Evolutionary conservation across 2,888 invertebrate species (phyloP), one percentile per base, ranked within the genome.

Genomic region (Melipona beecheii): DNA sequence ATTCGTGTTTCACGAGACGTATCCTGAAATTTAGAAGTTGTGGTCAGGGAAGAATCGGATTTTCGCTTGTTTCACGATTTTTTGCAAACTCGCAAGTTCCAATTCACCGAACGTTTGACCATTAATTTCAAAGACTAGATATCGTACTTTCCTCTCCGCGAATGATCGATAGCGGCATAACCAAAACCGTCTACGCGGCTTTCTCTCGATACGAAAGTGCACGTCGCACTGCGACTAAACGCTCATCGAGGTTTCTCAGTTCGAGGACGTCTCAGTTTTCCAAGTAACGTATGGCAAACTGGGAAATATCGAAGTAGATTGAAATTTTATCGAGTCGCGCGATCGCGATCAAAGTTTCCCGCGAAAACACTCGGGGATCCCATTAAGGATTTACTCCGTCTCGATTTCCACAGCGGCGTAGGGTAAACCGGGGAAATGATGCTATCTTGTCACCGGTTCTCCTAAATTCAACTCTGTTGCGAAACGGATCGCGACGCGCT

Each of bases 221-320:
- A 24, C 60, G 3, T 60, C 9, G 27, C 19, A 24, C 60, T 27
- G 43, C 65, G 52, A 70, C 15, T 50, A 36, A 52, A 56, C 11
- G 49, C 31, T 68, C 78, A 72, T 72, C 9, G 54, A 21, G 50
- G 73, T 70, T n/a, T n/a, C n/a, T n/a, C n/a, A n/a, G n/a, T n/a
- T n/a, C n/a, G n/a, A n/a, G n/a, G n/a, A 11, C 9, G 9, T 43
- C 11, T 9, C 9, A 43, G 2, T 43, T 43, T 11, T 9, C 43
- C 11, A 43, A 0, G 43, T 9, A 43, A 36, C 36, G 5, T 9
- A 0, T 36, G 36, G 5, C 0, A 9, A 43, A 43, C 43, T 43
- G 9, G 11, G 36, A 43, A 43, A 43, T 43, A 9, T 43, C 9
- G 9, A 43, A 43, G 31, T 31, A 31, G 31, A 31, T 31, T 31